phyloP scores from a whole-genome alignment of 1,140 invertebrate genomes.

The Bradynema listronoti region DNA sequence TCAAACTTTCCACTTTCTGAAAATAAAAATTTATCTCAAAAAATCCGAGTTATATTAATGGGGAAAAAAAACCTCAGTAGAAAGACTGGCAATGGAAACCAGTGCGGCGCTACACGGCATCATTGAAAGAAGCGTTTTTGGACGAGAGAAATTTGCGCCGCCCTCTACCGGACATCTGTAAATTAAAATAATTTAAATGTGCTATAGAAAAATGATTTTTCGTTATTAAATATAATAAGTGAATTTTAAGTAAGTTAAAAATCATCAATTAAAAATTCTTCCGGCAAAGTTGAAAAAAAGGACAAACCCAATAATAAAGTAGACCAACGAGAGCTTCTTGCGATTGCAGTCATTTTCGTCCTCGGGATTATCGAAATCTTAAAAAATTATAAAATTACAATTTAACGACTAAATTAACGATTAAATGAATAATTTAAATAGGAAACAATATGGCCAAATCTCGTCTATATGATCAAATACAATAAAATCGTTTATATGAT shows the following conservation, averaged over 20 bases:
- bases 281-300: too few species aligned
- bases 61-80: too few species aligned
- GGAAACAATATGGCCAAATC: neutral
- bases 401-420: neutral
- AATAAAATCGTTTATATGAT: neutral
- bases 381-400: neutral
- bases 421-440: neutral
- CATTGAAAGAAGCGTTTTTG: neutral
- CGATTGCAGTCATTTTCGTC: neutral
- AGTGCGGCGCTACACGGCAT: too few species aligned
- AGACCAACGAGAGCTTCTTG: constrained; percentile 7
- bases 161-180: constrained; percentile 22
- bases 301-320: constrained; percentile 13
- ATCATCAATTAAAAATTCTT: too few species aligned
- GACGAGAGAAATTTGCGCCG: constrained; percentile 10
- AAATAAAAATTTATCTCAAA: too few species aligned
- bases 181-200: neutral
- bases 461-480: neutral
- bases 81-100: too few species aligned
- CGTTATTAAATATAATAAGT: too few species aligned
- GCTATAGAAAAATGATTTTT: constrained; percentile 2
- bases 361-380: neutral
- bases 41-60: too few species aligned
- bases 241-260: too few species aligned
- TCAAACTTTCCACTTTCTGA: too few species aligned